Base-by-base conservation (phyloP, 2,797 vertebrate genomes). In the Leuciscus waleckii region DNA sequence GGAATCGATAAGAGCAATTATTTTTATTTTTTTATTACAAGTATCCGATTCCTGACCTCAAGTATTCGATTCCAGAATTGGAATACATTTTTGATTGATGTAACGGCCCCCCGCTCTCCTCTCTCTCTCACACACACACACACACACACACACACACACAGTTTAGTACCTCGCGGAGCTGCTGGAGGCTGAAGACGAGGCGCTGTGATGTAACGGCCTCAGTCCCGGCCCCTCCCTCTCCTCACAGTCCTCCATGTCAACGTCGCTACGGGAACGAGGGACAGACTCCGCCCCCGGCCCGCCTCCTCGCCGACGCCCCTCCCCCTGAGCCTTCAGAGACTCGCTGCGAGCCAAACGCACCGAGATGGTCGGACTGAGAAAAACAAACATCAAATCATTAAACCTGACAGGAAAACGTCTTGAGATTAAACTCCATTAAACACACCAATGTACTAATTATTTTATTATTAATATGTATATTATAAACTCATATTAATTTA, bases 241-340 rank as follows among this genome's bases (percentile, higher is more conserved):
- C 74, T 95, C 96, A 0, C 96, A 97, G 0, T 97, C 97, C 2
- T 98, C 98, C 97, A 98, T 98, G 90, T 99, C 98, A 81, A 98
- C 97, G 0, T 98, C 96, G 2, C 98, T 99, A 0, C 97, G 97
- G 7, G 97, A 98, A 2, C 97, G 96, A 0, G 98, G 97, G 23
- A 98, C 98, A 0, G 95, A 96, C 87, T 98, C 97, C 0, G 90
- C 91, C n/a, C 94, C 96, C 0, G 94, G 91, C 21, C 93, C 91
- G 0, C 88, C 92, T 19, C 97, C 96, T 5, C 97, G 94, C 1
- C 96, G 94, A 1, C 97, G 96, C 9, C 97, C 94, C 91, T 99
- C 98, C 9, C 98, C 98, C 67, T 97, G 96, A 8, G 97, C 97
- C 90, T 99, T 98, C 86, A 99, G 68, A 26, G 97, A 98, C 93